Base-by-base conservation (phyloP, 2,888 invertebrate genomes). In the Drosophila picticornis region DNA sequence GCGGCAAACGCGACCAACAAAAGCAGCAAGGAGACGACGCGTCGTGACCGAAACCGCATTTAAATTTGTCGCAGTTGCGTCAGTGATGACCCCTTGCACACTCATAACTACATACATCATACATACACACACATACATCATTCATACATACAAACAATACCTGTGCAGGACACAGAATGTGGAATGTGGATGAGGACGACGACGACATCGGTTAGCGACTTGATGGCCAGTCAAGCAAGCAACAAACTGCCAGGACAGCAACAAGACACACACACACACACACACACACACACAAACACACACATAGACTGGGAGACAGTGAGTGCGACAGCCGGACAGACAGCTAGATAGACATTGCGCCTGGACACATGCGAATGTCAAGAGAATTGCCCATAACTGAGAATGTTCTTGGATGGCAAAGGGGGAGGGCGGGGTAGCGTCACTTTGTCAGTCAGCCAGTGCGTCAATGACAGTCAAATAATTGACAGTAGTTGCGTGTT, bases 401-500 rank as follows among this genome's bases (percentile, higher is more conserved):
- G 73, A 58, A 59, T 59, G 63, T 64, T 74, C 25, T n/a, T 36
- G 58, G 43, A 10, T 34, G 27, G 36, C 31, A 6, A n/a, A n/a
- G 36, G 36, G 19, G 10, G 9, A 10, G 34, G 36, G 11, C 22
- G 36, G n/a, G 10, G 25, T 38, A 59, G 55, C 75, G 84, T 78
- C 83, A 79, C 67, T 77, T 80, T 77, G 83, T 84, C 83, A 74
- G 81, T 62, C 89, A 74, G 89, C 51, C 90, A 85, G 75, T 90
- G 88, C 87, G 85, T 83, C 90, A 88, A 75, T 90, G 90, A 80
- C 87, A 90, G 91, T 90, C 83, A 88, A 88, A 90, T 88, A 90
- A 91, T 91, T 91, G 90, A 91, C 91, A 91, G 90, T 87, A 91
- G 91, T 91, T 91, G 91, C 91, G 91, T 90, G 90, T 85, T 87